phyloP scores from a whole-genome alignment of 2,797 vertebrate genomes.

The Simalia tracyae region DNA sequence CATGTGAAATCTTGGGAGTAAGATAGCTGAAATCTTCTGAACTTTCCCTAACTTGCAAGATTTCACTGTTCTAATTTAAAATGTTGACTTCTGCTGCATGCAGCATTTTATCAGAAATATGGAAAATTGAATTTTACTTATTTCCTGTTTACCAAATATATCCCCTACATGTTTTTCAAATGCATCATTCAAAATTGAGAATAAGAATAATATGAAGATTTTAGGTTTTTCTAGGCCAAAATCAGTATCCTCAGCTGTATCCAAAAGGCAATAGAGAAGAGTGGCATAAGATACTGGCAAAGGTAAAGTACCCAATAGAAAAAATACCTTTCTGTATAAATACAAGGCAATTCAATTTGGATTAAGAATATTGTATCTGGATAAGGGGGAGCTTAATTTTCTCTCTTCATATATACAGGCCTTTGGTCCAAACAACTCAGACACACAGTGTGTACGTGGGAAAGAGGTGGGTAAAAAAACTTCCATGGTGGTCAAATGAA shows the following conservation, averaged over 20 bases:
- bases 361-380: background rate
- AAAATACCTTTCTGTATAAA: background rate
- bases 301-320: too few relatives aligned
- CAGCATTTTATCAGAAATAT: background rate
- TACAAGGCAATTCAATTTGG: background rate
- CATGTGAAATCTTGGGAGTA: background rate
- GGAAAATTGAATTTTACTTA: background rate
- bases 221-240: background rate
- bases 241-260: background rate
- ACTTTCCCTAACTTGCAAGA: background rate
- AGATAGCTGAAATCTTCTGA: background rate
- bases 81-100: background rate
- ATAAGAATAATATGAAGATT: background rate
- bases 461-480: background rate
- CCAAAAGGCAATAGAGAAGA: background rate
- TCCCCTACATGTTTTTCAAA: background rate
- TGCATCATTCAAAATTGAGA: background rate
- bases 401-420: background rate
- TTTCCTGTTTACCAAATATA: background rate
- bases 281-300: background rate
- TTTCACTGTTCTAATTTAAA: background rate
- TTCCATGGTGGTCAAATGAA: background rate
- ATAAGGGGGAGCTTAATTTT: background rate
- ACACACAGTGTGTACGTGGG: background rate
- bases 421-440: background rate